Evolutionary conservation across 1,140 invertebrate species (phyloP), one percentile per base, ranked within the genome.

Genomic region (Neoseiulus cucumeris): DNA sequence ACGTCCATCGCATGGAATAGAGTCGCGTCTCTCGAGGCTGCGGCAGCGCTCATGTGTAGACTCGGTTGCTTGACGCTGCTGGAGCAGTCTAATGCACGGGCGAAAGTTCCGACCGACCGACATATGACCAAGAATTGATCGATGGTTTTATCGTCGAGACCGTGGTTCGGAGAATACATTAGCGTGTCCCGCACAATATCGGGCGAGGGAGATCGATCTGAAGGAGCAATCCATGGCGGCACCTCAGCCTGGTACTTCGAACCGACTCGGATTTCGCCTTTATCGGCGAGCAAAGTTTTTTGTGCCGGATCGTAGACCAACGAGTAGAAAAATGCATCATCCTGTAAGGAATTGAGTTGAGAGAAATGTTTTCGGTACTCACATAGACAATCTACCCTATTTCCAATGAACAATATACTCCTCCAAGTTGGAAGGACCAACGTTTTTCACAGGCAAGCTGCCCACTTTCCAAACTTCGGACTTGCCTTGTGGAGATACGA

Each of bases 261-360:
- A 69, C 96, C 96, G 72, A 98, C 85, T 73, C 88, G 76, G 69
- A 91, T 89, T 81, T 94, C 91, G 74, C 92, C 92, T 82, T 95
- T 94, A 79, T 99, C 96, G 70, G 94, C 94, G 73, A 98, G 82
- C 73, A 99, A 81, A 72, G 95, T 98, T 79, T 95, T 96, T 79
- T 97, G 91, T 76, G 89, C 84, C 68, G 94, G 94, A 82, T 99
- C 96, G 79, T 96, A 99, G 68, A 99, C 95, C 75, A 98, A 82
- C 75, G 94, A 97, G 79, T 98, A 98, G 78, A 97, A 98, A 82
- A 98, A 99, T 74, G 89, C 87, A 78, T 98, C 93, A 82, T 90
- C 78, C 33, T 76, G 73, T 70, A 66, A 9, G 9, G 33, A 39
- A 9, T 6, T 4, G 9, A n/a, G n/a, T n/a, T n/a, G n/a, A n/a